Percentiles rank a stretch among this genome's conserved stretches.
These are phyloP conservation scores for Isichthys henryi DNA, from an alignment of 2,113 vertebrate genomes.

Conservation along the genomic window DNA sequence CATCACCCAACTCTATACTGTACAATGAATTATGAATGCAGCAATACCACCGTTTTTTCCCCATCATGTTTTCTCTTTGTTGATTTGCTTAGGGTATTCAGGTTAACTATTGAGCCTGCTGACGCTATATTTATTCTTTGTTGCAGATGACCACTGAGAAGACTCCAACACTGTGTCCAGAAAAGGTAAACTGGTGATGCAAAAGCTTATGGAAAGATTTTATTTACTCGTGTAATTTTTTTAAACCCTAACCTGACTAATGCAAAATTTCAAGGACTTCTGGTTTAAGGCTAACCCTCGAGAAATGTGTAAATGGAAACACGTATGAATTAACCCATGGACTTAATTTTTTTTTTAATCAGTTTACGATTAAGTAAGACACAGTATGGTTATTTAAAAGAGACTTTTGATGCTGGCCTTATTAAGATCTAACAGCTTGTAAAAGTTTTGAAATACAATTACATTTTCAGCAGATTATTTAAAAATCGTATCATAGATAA, in stretches of 20 bases:
- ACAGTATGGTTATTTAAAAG: neutral
- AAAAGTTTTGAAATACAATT: neutral
- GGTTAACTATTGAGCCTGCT: neutral
- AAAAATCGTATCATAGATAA: neutral
- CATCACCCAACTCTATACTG: no score
- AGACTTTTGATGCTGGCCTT: neutral
- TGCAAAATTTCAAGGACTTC: neutral
- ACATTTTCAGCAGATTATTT: no score
- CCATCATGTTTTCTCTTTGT: neutral
- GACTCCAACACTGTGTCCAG: neutral
- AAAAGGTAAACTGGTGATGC: neutral
- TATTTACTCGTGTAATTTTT: neutral
- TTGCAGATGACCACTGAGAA: neutral
- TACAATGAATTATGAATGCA: no score
- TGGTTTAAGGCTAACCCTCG: neutral
- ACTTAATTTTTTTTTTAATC: neutral
- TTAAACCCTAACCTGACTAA: neutral
- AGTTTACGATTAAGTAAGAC: neutral
- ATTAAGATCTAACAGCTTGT: neutral
- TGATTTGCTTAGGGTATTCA: neutral
- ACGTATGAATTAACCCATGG: neutral
- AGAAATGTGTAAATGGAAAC: neutral
- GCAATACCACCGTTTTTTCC: no score
- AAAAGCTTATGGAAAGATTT: neutral
- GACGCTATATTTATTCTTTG: neutral